Evolutionary conservation across 2,797 vertebrate genomes (phyloP).

Genomic region (Lepus townsendii): DNA sequence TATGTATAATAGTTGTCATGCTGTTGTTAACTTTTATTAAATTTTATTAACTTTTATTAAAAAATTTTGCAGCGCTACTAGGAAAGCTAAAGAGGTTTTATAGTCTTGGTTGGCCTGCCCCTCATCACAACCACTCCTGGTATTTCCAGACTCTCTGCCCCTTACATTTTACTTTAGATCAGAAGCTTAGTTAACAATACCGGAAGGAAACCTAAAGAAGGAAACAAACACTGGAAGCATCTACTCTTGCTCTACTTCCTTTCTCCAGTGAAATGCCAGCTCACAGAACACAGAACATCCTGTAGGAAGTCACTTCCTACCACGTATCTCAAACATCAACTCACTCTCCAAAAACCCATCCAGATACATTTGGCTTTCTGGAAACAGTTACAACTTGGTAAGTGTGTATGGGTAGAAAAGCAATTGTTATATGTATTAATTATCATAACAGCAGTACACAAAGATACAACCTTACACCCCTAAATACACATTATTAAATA

Average conservation of each 20-base stretch:
- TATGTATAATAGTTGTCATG: neutral
- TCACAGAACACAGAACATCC: neutral
- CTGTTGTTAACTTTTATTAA: neutral
- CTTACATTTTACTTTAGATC: slow-evolving; percentile 52
- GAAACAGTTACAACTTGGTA: slow-evolving; percentile 14
- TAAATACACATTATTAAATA: slow-evolving; percentile 10
- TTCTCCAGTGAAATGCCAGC: slow-evolving; percentile 46
- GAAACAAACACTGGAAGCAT: slow-evolving; percentile 47
- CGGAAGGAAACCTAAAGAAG: slow-evolving; percentile 58
- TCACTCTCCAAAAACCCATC: slow-evolving; percentile 32
- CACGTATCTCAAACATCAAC: neutral
- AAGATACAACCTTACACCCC: slow-evolving; percentile 2
- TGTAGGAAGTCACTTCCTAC: slow-evolving; percentile 22
- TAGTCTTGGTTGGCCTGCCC: neutral
- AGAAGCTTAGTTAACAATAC: slow-evolving; percentile 29
- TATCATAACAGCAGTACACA: slow-evolving; percentile 36
- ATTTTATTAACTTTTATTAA: neutral
- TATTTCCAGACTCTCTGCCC: slow-evolving; percentile 14
- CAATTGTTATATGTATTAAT: slow-evolving; percentile 41
- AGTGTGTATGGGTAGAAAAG: slow-evolving; percentile 55
- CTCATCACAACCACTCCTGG: slow-evolving; percentile 5
- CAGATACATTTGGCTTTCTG: slow-evolving; percentile 29
- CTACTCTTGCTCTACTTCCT: slow-evolving; percentile 62
- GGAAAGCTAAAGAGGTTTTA: neutral
- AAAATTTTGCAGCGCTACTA: neutral